phyloP scores from a whole-genome alignment of 2,797 vertebrate species.

The Melanotaenia parkinsoni region DNA sequence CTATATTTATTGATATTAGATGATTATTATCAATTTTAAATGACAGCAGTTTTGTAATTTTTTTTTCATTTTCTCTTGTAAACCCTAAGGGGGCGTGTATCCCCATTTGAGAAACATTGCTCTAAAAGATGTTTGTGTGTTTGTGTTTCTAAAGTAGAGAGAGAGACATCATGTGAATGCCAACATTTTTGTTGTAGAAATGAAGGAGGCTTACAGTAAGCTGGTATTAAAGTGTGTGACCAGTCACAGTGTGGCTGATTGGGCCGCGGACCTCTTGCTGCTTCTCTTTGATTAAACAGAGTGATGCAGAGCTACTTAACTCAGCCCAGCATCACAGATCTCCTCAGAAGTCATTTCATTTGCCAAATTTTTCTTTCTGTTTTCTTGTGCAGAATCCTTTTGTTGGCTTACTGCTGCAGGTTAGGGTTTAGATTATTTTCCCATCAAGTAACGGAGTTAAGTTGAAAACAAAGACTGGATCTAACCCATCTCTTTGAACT shows the following conservation, averaged over 20 bases:
- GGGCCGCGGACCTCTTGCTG: slow-evolving; percentile 45
- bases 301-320: slow-evolving; percentile 19
- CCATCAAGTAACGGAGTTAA: too few species aligned
- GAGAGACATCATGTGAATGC: slow-evolving; percentile 28
- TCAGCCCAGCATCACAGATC: slow-evolving; percentile 9
- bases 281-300: slow-evolving; percentile 61
- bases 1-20: too few species aligned
- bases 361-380: neutral
- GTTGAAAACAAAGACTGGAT: too few species aligned
- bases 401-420: too few species aligned
- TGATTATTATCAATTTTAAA: too few species aligned
- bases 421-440: too few species aligned
- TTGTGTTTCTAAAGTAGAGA: neutral
- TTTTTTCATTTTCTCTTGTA: too few species aligned
- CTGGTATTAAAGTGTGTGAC: slow-evolving; percentile 55
- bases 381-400: too few species aligned
- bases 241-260: slow-evolving; percentile 29
- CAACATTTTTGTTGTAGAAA: slow-evolving; percentile 52
- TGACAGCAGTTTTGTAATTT: too few species aligned
- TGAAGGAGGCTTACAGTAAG: slow-evolving; percentile 67
- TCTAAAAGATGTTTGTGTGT: neutral
- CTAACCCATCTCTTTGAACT: too few species aligned
- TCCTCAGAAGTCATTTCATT: neutral
- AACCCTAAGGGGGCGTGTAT: too few species aligned
- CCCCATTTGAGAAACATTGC: too few species aligned